Evolutionary conservation across 2,113 vertebrate genomes (phyloP).

Genomic region (Lutjanus erythropterus): DNA sequence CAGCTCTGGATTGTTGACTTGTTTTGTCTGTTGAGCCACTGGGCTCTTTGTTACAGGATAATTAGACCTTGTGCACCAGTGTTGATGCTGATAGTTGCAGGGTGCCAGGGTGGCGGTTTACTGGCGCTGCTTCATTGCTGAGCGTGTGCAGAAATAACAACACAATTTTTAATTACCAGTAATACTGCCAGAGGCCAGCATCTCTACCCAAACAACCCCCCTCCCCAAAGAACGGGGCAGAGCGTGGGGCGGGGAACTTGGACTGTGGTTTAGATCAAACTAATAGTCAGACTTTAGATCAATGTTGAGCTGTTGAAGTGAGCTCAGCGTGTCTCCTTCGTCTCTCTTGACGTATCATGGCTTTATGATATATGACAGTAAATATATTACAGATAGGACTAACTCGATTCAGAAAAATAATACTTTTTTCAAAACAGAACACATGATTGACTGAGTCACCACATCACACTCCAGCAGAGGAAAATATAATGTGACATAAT

Average conservation of each 20-base stretch:
- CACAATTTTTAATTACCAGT: slow-evolving; percentile 59
- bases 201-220: slow-evolving; percentile 16
- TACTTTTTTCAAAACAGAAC: not conserved
- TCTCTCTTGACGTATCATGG: too few relatives aligned
- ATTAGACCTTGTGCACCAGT: slow-evolving; percentile 29
- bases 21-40: slow-evolving; percentile 27
- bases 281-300: not conserved
- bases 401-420: too few relatives aligned
- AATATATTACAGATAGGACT: too few relatives aligned
- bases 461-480: not conserved
- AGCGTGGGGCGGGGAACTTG: not conserved
- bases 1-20: slow-evolving; percentile 8
- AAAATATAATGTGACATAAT: too few relatives aligned
- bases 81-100: slow-evolving; percentile 40
- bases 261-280: not conserved
- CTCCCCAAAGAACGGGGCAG: not conserved
- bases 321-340: too few relatives aligned
- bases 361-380: too few relatives aligned
- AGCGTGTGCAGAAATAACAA: slow-evolving; percentile 45
- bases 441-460: not conserved
- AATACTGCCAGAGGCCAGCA: slow-evolving; percentile 23
- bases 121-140: slow-evolving; percentile 31
- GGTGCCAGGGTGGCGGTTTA: slow-evolving; percentile 12
- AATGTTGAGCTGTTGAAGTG: too few relatives aligned
- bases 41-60: slow-evolving; percentile 22